These are phyloP conservation scores for Ochropleura plecta DNA, from an alignment of 2,888 invertebrate species.

Conservation along the genomic window DNA sequence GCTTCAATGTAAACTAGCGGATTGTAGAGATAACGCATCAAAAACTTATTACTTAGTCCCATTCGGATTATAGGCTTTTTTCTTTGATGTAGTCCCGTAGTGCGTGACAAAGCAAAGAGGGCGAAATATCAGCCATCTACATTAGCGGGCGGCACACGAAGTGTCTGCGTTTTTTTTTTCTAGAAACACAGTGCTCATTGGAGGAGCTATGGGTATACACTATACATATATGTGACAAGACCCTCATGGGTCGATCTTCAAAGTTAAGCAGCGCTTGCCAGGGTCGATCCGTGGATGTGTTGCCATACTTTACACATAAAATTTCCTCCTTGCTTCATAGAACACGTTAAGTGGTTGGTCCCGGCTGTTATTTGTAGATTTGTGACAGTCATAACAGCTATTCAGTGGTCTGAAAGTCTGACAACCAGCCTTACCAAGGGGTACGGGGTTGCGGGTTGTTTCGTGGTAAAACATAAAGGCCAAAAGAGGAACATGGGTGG, in stretches of 20 bases:
- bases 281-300: background rate
- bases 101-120: slow-evolving; percentile 71
- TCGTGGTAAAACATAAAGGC: too few species aligned
- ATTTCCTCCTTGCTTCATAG: background rate
- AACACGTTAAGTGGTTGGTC: background rate
- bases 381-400: background rate
- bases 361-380: background rate
- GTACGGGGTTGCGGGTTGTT: too few species aligned
- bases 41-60: slow-evolving; percentile 78
- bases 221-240: background rate
- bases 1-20: slow-evolving; percentile 63
- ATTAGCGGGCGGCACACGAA: slow-evolving; percentile 54
- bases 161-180: slow-evolving; percentile 61
- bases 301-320: background rate
- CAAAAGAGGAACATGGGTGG: too few species aligned
- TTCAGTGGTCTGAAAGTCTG: background rate
- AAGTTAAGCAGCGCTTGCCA: background rate
- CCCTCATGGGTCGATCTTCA: background rate
- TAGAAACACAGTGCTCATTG: slow-evolving; percentile 58
- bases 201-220: background rate
- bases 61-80: slow-evolving; percentile 72
- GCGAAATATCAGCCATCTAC: slow-evolving; percentile 70
- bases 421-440: background rate
- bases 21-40: slow-evolving; percentile 71
- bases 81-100: slow-evolving; percentile 75